Conservation (phyloP, 1,140 invertebrate species). For the Monomorium pharaonis region DNA sequence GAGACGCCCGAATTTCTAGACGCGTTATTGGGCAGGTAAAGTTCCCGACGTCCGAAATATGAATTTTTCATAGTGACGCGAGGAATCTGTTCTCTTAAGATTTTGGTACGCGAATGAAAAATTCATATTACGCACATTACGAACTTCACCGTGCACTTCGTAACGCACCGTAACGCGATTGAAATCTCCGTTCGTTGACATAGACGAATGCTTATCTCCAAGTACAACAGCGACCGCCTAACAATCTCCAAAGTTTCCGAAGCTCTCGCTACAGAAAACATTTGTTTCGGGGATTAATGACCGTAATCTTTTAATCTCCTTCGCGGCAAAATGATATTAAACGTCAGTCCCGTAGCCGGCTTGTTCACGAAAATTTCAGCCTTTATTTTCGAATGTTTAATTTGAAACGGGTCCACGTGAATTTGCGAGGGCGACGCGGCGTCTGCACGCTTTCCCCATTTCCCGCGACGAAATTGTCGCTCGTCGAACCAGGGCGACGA, state of each 20-base stretch:
- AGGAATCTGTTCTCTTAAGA: neutral
- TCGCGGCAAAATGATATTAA: neutral
- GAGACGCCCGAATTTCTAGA: neutral
- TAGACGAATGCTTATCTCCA: neutral
- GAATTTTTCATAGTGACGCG: conserved; percentile 40
- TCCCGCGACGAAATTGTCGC: neutral
- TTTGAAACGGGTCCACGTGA: neutral
- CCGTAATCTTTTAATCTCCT: neutral
- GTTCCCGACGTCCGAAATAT: neutral
- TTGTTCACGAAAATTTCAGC: neutral
- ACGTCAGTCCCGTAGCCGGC: neutral
- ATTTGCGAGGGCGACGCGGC: neutral
- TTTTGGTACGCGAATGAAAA: conserved; percentile 25
- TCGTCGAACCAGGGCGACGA: neutral
- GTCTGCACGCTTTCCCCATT: neutral
- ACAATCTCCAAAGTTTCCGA: neutral
- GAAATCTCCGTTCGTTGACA: neutral
- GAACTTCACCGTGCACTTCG: neutral
- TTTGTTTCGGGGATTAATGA: neutral
- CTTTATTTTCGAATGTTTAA: neutral
- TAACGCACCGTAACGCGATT: neutral
- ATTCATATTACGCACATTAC: conserved; percentile 2
- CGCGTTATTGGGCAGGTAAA: neutral
- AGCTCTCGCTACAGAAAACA: neutral
- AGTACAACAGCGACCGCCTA: neutral